phyloP scores from a whole-genome alignment of 2,113 vertebrate species.

The Tupaia tana region DNA sequence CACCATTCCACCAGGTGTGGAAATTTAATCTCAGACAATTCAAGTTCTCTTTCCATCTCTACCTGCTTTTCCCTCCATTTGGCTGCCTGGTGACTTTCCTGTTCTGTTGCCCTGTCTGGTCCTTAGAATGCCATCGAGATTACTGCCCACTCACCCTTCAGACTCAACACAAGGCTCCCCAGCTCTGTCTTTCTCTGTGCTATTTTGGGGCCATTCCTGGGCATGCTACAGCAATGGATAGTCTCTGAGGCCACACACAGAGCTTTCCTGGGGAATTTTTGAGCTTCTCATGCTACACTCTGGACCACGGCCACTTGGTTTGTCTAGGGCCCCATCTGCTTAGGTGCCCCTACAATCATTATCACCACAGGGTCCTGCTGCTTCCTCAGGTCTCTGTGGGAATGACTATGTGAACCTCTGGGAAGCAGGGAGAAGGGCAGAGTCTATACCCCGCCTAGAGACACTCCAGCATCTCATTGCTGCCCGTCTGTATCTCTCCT shows the following conservation, averaged over 20 bases:
- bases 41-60: neutral
- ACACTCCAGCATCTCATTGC: neutral
- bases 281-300: neutral
- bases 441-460: neutral
- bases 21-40: neutral
- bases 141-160: neutral
- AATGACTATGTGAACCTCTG: neutral
- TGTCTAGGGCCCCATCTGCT: neutral
- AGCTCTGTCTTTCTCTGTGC: neutral
- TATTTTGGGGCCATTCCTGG: neutral
- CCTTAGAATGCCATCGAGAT: neutral
- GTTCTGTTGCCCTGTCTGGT: neutral
- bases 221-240: too few relatives aligned
- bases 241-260: neutral
- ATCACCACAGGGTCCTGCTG: neutral
- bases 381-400: neutral
- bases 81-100: neutral
- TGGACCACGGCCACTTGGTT: neutral
- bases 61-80: neutral
- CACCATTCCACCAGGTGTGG: neutral
- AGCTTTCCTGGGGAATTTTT: neutral
- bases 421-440: too few relatives aligned
- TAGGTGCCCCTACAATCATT: neutral
- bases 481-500: neutral
- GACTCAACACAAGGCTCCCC: neutral